Base-by-base conservation (phyloP, 1,140 invertebrate genomes). In the Orchesella cincta region DNA sequence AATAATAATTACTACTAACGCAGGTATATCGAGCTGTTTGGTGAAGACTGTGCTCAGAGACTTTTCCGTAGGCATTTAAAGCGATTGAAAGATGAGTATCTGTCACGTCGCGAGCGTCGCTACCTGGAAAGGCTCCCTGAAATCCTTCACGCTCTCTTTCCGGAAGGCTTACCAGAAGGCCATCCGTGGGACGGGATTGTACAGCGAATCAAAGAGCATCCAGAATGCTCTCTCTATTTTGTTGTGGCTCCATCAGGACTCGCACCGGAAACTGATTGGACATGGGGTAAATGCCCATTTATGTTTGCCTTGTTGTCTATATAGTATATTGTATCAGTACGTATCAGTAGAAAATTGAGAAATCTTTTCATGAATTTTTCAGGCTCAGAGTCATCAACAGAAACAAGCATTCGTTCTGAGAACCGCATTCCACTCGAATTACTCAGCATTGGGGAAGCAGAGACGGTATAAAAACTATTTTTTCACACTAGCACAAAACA, bases 21-120 rank as follows among this genome's bases (percentile, higher is more conserved):
- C n/a, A n/a, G n/a, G 80, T 97, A 95, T 85, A 92, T 95, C 64
- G 94, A 97, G 84, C 88, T 96, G 31, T 96, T 98, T 86, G 95
- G 94, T 34, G 89, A 93, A 80, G 94, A 95, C 83, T 90, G 90
- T 77, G 94, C 94, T 23, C 91, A 93, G 83, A 88, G 91, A 83
- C 86, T 94, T 71, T 96, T 96, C 84, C 88, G 92, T 76, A 86
- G 92, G 75, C 93, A 95, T 84, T 91, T 93, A 76, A 94, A 93
- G 83, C 92, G 93, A 83, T 86, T 96, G 28, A 92, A 94, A 82
- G 94, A 96, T 82, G 93, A 96, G 83, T 92, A 93, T 85, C 87
- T 95, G 18, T 90, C 90, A 35, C 90, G 92, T 82, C 92, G 93
- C 83, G 90, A 96, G 76, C 90, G 93, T 81, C 89, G 90, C 51